A percentile compares a stretch with the other conserved stretches of the same genome.
These are phyloP conservation scores for Microctonus brassicae DNA, from an alignment of 2,888 invertebrate genomes.

Conservation along the genomic window DNA sequence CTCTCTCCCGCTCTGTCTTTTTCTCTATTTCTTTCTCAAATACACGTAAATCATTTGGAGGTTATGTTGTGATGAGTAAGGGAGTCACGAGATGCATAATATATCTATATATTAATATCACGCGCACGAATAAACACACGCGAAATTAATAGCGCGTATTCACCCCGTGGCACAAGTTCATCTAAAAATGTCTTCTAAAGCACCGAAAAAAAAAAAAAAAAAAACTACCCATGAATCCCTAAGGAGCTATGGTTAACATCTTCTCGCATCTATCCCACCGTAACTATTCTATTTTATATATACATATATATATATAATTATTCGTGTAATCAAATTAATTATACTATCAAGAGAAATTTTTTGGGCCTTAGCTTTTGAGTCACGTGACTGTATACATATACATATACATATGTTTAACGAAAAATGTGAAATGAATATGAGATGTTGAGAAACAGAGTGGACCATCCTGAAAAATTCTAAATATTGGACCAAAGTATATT, in stretches of 20 bases:
- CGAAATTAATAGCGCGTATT: conserved; percentile 26
- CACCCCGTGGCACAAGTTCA: conserved; percentile 30
- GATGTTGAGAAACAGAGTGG: too few species aligned
- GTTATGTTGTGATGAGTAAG: conserved; percentile 25
- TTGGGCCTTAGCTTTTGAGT: conserved; percentile 12
- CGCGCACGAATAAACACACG: conserved; percentile 35
- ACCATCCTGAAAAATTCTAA: too few species aligned
- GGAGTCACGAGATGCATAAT: conserved; percentile 38
- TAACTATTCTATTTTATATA: neutral
- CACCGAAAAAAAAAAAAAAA: conserved; percentile 27
- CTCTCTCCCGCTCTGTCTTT: neutral
- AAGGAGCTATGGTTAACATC: conserved; percentile 26
- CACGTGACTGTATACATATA: conserved; percentile 24
- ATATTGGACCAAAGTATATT: too few species aligned
- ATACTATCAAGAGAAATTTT: neutral
- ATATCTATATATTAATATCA: conserved; percentile 24
- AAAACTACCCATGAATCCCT: neutral
- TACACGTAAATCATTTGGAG: conserved; percentile 13
- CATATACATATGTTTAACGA: conserved; percentile 13
- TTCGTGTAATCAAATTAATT: conserved; percentile 4
- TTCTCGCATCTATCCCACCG: conserved; percentile 11
- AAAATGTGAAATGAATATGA: too few species aligned
- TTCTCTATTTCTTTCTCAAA: conserved; percentile 8
- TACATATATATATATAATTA: neutral
- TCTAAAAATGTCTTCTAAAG: conserved; percentile 29